Percentiles rank a stretch among this genome's conserved stretches.
These are phyloP conservation scores for Lagorchestes hirsutus DNA, from an alignment of 2,797 vertebrate species.

Conservation along the genomic window DNA sequence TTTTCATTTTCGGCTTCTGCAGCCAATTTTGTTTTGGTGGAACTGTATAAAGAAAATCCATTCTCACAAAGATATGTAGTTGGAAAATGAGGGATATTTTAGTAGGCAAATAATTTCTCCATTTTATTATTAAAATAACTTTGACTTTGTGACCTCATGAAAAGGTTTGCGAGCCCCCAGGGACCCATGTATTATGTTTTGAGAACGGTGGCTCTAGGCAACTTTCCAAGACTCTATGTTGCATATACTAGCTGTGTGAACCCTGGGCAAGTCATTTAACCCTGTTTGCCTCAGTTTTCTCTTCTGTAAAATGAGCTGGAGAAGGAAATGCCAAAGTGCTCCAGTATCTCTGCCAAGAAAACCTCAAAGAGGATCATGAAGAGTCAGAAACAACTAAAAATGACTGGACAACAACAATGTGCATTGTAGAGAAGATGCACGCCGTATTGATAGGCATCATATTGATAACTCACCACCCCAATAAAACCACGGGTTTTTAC, in stretches of 20 bases:
- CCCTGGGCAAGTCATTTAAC: neutral
- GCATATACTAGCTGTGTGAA: neutral
- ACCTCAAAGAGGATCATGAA: neutral
- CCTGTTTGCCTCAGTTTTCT: neutral
- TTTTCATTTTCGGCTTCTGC: neutral
- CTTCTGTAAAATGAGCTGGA: neutral
- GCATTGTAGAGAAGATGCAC: neutral
- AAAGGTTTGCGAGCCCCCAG: neutral
- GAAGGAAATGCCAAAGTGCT: neutral
- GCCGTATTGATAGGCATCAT: neutral
- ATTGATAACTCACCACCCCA: neutral
- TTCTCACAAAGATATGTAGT: neutral
- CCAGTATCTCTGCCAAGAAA: neutral
- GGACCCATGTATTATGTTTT: neutral
- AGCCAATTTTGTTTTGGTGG: neutral
- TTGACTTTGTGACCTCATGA: neutral
- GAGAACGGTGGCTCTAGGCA: neutral
- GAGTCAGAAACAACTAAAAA: neutral
- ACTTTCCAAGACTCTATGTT: neutral
- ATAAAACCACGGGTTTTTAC: neutral
- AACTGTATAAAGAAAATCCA: neutral
- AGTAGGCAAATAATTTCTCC: neutral
- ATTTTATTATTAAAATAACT: neutral
- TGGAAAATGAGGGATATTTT: neutral
- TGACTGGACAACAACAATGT: neutral